Evolutionary conservation across 2,888 invertebrate genomes (phyloP), one percentile per base, ranked within the genome.

Genomic region (Plutella xylostella): DNA sequence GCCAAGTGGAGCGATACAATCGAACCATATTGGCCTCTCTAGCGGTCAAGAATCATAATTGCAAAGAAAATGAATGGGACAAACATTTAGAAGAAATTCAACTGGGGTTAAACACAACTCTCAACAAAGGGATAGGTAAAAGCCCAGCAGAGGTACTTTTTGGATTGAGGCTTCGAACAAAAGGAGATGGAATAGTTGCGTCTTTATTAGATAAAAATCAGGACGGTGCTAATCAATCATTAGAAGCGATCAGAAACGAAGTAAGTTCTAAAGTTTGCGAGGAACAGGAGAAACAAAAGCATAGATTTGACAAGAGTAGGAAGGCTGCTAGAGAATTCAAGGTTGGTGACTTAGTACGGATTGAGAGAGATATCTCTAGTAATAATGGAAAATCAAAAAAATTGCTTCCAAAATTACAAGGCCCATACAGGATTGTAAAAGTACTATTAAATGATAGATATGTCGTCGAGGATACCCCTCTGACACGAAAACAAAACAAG

Each of bases 111-210:
- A 41, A 41, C 17, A 41, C 15, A 9, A 41, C 41, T 7, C 3
- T 41, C 3, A 41, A 41, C 6, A 45, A 43, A 37, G 54, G 33
- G 17, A 52, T 52, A 5, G 55, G 7, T 45, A 46, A 22, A 50
- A 51, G 21, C 30, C 45, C 53, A 9, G 15, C 49, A 1, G 48
- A 51, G 28, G 45, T 62, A 11, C 46, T 87, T n/a, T 61, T 63
- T 2, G 53, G 63, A 34, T 53, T 43, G 15, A 45, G 43, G 19
- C 20, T 45, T 15, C 12, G 2, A 40, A 31, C n/a, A 3, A n/a
- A 30, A 3, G 5, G 2, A 9, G 7, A 35, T 37, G 7, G 15
- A 20, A 15, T 35, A 12, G 19, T 35, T 5, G n/a, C 31, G 1
- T 2, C 18, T 22, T 12, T 28, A 5, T 2, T 15, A 2, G 43